These are phyloP conservation scores for Periophthalmus magnuspinnatus DNA, from an alignment of 2,797 vertebrate species.

Conservation along the genomic window DNA sequence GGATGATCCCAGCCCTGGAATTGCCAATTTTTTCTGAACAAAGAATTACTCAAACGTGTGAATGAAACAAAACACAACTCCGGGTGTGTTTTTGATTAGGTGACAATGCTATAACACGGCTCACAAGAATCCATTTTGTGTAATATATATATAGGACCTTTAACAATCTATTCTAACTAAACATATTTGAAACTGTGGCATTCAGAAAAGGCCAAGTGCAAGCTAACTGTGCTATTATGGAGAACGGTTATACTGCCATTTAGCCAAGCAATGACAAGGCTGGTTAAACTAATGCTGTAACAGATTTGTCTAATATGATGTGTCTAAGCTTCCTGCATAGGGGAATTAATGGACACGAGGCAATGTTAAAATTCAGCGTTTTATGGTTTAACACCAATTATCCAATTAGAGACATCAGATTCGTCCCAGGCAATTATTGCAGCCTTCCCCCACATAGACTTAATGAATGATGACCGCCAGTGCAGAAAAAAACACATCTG, in stretches of 20 bases:
- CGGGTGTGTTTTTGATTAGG: too few species aligned
- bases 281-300: conserved; percentile 11
- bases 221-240: background rate
- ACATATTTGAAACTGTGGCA: background rate
- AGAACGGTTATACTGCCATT: background rate
- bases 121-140: background rate
- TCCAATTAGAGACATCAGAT: conserved; percentile 50
- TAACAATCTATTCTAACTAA: background rate
- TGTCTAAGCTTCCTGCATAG: conserved; percentile 12
- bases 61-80: too few species aligned
- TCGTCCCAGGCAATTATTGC: conserved; percentile 32
- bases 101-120: too few species aligned
- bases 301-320: conserved; percentile 8
- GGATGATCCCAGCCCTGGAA: too few species aligned
- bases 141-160: too few species aligned
- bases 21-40: too few species aligned
- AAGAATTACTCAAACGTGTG: too few species aligned
- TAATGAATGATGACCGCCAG: conserved; percentile 46
- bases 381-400: conserved; percentile 50
- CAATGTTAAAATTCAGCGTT: conserved; percentile 30
- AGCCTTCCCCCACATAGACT: conserved; percentile 26
- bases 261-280: background rate
- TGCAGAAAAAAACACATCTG: conserved; percentile 25
- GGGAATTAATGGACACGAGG: conserved; percentile 29
- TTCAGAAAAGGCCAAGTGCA: conserved; percentile 6